Conservation (phyloP, 2,113 vertebrate species). For the Antechinus stuartii region DNA sequence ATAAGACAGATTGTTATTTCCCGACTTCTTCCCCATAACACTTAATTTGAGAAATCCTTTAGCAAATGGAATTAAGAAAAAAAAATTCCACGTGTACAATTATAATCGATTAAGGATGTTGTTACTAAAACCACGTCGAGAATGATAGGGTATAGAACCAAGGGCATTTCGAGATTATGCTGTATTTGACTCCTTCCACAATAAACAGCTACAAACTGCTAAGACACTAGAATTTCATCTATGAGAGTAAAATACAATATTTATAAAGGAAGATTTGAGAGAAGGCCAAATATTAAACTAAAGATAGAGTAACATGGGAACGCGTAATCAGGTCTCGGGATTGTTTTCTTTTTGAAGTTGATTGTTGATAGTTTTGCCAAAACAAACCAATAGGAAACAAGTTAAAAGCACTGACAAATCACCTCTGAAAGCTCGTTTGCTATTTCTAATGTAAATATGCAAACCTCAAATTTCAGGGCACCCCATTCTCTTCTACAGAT, state of each 20-base stretch:
- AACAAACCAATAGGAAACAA: conserved; percentile 48
- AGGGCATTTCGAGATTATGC: conserved; percentile 56
- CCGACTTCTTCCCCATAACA: conserved; percentile 60
- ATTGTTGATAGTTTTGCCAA: conserved; percentile 32
- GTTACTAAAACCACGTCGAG: conserved; percentile 50
- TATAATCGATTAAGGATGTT: conserved; percentile 62
- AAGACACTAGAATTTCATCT: conserved; percentile 75
- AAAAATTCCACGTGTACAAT: conserved; percentile 62
- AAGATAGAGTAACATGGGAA: conserved; percentile 53
- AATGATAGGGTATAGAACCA: conserved; percentile 47
- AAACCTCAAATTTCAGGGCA: conserved; percentile 50
- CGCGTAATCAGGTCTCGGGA: conserved; percentile 46
- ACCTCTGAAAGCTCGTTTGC: conserved; percentile 2
- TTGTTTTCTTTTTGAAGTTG: conserved; percentile 48
- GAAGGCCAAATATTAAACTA: conserved; percentile 66
- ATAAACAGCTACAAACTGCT: conserved; percentile 71
- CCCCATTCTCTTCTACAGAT: conserved; percentile 32
- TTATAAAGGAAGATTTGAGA: conserved; percentile 56
- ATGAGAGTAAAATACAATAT: conserved; percentile 72
- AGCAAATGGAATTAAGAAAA: conserved; percentile 48
- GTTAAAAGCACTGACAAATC: neutral
- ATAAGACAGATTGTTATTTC: conserved; percentile 48
- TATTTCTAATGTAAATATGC: conserved; percentile 42
- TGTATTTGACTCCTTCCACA: conserved; percentile 62
- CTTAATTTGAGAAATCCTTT: conserved; percentile 58